Conservation (phyloP, 2,113 vertebrate species). For the Rhinoptilus africanus region DNA sequence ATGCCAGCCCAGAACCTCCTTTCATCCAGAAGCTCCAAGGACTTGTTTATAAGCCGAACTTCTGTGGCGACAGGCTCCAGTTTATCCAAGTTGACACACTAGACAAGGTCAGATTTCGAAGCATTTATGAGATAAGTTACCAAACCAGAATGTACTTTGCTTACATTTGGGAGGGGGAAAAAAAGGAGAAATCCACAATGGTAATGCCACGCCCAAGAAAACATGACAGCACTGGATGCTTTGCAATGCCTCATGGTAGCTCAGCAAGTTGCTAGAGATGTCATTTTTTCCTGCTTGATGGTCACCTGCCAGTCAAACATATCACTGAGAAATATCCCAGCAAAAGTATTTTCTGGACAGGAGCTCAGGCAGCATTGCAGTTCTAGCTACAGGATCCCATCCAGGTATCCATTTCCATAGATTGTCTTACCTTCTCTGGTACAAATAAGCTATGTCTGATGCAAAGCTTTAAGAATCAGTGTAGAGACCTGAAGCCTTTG, state of each 20-base stretch:
- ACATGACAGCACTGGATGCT: neutral
- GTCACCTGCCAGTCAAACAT: neutral
- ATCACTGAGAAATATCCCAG: neutral
- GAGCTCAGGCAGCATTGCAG: neutral
- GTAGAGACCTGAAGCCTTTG: neutral
- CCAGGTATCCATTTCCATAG: neutral
- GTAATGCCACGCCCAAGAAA: neutral
- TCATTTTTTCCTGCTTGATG: neutral
- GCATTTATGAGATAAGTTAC: neutral
- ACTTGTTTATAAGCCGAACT: constrained; percentile 85
- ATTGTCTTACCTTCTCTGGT: neutral
- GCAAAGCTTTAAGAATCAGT: neutral
- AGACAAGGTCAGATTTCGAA: neutral
- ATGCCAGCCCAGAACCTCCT: constrained; percentile 95
- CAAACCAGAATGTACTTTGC: neutral
- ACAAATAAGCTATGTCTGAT: neutral
- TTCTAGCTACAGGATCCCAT: neutral
- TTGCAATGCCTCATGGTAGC: neutral
- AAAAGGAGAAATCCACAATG: neutral
- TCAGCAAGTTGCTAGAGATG: neutral
- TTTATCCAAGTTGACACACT: constrained; percentile 97
- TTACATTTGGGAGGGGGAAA: neutral
- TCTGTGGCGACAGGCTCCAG: constrained; percentile 88
- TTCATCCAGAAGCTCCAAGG: constrained; percentile 89
- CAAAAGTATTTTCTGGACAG: neutral